Conservation (phyloP, 2,113 vertebrate genomes). For the Grantiella picta region DNA sequence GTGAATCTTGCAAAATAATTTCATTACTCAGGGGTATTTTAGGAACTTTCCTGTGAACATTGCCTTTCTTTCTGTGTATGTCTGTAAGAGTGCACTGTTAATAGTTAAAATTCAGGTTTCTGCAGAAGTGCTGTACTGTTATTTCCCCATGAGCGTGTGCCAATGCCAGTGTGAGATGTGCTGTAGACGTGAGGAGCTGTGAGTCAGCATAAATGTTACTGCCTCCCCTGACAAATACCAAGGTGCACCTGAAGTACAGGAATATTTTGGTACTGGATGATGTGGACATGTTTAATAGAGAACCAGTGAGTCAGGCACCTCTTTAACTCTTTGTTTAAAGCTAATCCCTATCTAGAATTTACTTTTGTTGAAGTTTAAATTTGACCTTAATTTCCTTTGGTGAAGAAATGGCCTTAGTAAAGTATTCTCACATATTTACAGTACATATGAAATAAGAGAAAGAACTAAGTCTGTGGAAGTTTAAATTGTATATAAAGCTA, state of each 20-base stretch:
- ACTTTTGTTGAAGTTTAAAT: neutral
- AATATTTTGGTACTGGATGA: neutral
- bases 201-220: neutral
- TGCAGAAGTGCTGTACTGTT: neutral
- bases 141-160: neutral
- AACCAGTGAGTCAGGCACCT: neutral
- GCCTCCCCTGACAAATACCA: neutral
- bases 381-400: neutral
- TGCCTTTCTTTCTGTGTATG: neutral
- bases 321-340: neutral
- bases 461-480: neutral
- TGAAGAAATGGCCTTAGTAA: neutral
- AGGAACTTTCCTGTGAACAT: neutral
- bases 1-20: neutral
- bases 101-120: neutral
- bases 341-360: neutral
- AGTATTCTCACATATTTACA: neutral
- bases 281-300: neutral
- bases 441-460: neutral
- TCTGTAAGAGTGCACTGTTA: neutral
- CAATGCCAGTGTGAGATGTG: rapidly evolving
- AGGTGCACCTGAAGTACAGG: neutral
- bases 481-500: neutral
- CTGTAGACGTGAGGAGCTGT: neutral
- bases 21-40: neutral